These are phyloP conservation scores for Peribatodes rhomboidaria DNA, from an alignment of 2,888 invertebrate species.

Conservation along the genomic window DNA sequence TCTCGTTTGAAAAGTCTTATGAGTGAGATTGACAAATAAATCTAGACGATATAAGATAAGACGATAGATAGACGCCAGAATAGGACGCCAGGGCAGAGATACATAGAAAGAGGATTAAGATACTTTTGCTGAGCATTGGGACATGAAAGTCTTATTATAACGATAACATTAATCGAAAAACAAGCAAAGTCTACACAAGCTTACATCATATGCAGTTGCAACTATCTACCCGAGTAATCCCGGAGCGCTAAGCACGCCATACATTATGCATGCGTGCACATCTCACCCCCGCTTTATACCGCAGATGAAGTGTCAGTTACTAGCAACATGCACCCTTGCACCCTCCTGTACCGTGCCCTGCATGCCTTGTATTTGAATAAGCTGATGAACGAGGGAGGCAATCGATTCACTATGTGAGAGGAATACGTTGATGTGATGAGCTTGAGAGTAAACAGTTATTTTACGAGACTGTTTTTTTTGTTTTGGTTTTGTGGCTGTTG, in stretches of 20 bases:
- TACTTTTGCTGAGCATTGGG: no score
- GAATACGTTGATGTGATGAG: conserved; percentile 12
- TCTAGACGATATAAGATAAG: no score
- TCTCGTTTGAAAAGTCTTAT: no score
- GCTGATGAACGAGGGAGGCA: conserved; percentile 60
- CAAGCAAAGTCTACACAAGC: not conserved
- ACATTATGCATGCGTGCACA: conserved; percentile 52
- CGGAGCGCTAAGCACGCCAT: conserved; percentile 36
- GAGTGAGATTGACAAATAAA: no score
- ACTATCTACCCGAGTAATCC: conserved; percentile 21
- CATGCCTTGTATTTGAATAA: conserved; percentile 65
- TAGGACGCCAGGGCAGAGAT: no score
- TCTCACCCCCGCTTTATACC: conserved; percentile 21
- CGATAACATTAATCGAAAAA: not conserved
- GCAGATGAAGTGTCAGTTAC: conserved; percentile 3
- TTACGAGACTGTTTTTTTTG: not conserved
- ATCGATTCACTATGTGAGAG: conserved; percentile 20
- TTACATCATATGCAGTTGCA: conserved; percentile 10
- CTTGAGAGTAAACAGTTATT: conserved; percentile 3
- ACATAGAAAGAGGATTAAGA: no score
- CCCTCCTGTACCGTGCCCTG: conserved; percentile 40
- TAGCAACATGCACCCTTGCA: conserved; percentile 15
- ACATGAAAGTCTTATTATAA: no score
- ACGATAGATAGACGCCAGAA: no score
- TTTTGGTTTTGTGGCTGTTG: no score